Percentiles rank a stretch among this genome's conserved stretches.
Evolutionary conservation across 2,888 invertebrate species (phyloP).

Genomic region (Scaptomyza flava): DNA sequence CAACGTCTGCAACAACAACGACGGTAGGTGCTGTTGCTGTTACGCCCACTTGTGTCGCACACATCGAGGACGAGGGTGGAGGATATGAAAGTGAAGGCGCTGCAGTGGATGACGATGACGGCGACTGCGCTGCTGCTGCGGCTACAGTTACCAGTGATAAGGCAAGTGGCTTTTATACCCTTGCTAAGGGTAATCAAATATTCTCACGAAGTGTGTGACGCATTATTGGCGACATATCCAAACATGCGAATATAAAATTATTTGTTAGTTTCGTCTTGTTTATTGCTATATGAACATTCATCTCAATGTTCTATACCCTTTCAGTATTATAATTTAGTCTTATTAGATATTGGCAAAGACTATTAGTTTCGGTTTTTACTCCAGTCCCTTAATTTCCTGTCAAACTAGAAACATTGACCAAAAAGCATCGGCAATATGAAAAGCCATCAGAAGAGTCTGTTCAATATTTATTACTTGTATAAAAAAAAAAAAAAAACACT

Average conservation of each 20-base stretch:
- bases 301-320: background rate
- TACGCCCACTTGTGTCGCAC: constrained; percentile 62
- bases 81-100: constrained; percentile 33
- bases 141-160: constrained; percentile 57
- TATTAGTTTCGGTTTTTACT: too few relatives aligned
- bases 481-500: background rate
- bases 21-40: constrained; percentile 41
- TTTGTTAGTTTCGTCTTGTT: background rate
- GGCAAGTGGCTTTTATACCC: constrained; percentile 46
- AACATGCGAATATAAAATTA: background rate
- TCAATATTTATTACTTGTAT: constrained; percentile 1
- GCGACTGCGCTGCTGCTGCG: constrained; percentile 52
- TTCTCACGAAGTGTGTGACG: background rate
- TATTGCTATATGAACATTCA: too few relatives aligned
- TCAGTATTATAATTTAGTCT: too few relatives aligned
- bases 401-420: background rate
- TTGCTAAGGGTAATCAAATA: background rate
- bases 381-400: background rate
- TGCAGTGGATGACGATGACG: constrained; percentile 43
- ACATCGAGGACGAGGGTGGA: constrained; percentile 62
- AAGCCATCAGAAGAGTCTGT: background rate
- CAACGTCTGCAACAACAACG: constrained; percentile 22
- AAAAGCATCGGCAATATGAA: background rate
- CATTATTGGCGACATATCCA: background rate
- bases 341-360: too few relatives aligned